Base-by-base conservation (phyloP, 2,113 vertebrate species). In the Uropsilus gracilis region DNA sequence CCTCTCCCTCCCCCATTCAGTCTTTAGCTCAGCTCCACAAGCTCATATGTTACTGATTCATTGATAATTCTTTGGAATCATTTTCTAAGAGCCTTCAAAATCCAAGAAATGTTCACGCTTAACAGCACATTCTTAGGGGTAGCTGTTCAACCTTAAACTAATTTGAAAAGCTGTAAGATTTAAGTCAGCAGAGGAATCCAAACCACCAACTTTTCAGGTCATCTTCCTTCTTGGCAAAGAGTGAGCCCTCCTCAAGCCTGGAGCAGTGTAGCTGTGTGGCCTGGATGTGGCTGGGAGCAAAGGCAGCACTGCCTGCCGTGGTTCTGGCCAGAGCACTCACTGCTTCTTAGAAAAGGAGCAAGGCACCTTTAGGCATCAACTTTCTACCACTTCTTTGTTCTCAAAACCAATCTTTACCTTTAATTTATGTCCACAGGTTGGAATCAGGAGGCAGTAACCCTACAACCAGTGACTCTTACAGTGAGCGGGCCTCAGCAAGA, bases 401-500 rank as follows among this genome's bases (percentile, higher is more conserved):
- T 75, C 16, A 24, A 12, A 16, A 4, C 1, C 8, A 0, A 6
- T 12, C 17, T 64, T 28, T 50, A 78, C 24, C 89, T 72, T 30
- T 24, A 1, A 44, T 4, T 28, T 53, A 0, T 96, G 17, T 39
- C 94, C 86, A 0, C 63, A 99, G 99, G 98, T 97, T 99, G 95
- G 99, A 99, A 96, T 98, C 98, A 5, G 98, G 98, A 96, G 96
- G 98, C 9, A 97, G 97, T 0, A 98, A 90, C 72, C 97, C 98
- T 30, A 78, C 85, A 26, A 57, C 96, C 76, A 95, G 98, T 0
- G 99, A 99, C 32, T 97, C 98, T 24, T 97, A 98, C 0, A 44
- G 98, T 0, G 99, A 99, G 46, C 99, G 98, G 22, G 97, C 98
- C 84, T 98, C 99, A 90, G 99, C 99, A 3, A 99, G 99, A 95